A percentile compares a stretch with the other conserved stretches of the same genome.
These are phyloP conservation scores for Tipula lateralis DNA, from an alignment of 2,888 invertebrate species.

Conservation along the genomic window DNA sequence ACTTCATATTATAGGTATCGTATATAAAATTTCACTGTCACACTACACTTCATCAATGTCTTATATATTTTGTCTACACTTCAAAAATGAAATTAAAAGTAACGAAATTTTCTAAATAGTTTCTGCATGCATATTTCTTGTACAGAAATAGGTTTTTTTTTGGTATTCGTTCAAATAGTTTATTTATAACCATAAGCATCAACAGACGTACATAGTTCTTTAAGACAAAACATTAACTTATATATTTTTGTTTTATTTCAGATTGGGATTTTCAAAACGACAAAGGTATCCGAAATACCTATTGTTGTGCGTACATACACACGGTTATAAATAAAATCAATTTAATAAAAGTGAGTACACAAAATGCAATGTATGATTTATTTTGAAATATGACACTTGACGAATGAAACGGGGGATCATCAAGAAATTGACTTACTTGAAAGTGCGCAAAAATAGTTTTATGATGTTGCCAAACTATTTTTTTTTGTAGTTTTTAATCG, in stretches of 20 bases:
- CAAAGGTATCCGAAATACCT: too few species aligned
- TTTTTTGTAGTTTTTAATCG: neutral
- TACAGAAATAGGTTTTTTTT: neutral
- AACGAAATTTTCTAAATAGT: neutral
- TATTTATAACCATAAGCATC: neutral
- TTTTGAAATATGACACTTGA: neutral
- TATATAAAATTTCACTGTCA: neutral
- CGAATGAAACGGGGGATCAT: neutral
- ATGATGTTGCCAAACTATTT: neutral
- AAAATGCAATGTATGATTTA: neutral
- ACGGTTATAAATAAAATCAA: neutral
- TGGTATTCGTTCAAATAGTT: neutral
- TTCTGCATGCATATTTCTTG: neutral
- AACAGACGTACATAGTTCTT: neutral
- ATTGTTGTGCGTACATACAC: neutral
- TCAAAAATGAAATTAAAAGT: neutral
- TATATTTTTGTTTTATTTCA: neutral
- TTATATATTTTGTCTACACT: neutral
- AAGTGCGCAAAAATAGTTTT: neutral
- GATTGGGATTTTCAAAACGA: neutral
- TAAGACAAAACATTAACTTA: neutral
- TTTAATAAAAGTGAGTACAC: neutral
- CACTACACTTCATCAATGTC: neutral
- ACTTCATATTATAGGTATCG: neutral
- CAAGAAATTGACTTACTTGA: too few species aligned